Conservation (phyloP, 2,113 vertebrate species). For the Etheostoma cragini region DNA sequence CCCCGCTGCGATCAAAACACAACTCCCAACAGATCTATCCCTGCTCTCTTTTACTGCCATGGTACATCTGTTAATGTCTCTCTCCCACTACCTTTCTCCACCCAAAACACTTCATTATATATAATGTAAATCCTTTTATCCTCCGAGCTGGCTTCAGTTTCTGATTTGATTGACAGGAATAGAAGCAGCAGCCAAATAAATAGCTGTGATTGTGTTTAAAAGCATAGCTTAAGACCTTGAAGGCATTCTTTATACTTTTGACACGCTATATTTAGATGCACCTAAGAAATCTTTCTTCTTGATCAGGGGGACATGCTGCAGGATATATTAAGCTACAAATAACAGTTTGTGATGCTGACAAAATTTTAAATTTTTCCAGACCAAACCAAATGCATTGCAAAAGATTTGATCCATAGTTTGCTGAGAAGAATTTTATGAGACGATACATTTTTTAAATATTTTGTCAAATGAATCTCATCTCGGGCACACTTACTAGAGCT, state of each 20-base stretch:
- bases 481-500: neutral
- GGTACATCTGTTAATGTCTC: conserved; percentile 40
- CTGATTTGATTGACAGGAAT: conserved; percentile 24
- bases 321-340: conserved; percentile 31
- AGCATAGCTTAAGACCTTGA: conserved; percentile 24
- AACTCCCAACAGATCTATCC: conserved; percentile 40
- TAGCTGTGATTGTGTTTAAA: conserved; percentile 20
- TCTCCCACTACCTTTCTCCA: conserved; percentile 15
- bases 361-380: neutral
- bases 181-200: conserved; percentile 20
- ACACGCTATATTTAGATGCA: conserved; percentile 22
- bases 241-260: conserved; percentile 9
- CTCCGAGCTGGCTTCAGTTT: conserved; percentile 12
- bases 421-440: neutral
- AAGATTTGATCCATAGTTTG: neutral
- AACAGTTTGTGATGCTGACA: neutral
- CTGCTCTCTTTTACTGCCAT: conserved; percentile 24
- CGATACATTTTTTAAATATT: neutral
- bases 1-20: conserved; percentile 62
- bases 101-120: conserved; percentile 38
- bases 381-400: neutral
- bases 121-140: conserved; percentile 41
- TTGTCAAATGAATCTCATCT: neutral
- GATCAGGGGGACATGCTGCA: neutral
- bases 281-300: neutral